These are phyloP conservation scores for Desmodus rotundus DNA, from an alignment of 2,113 vertebrate species.

Conservation along the genomic window DNA sequence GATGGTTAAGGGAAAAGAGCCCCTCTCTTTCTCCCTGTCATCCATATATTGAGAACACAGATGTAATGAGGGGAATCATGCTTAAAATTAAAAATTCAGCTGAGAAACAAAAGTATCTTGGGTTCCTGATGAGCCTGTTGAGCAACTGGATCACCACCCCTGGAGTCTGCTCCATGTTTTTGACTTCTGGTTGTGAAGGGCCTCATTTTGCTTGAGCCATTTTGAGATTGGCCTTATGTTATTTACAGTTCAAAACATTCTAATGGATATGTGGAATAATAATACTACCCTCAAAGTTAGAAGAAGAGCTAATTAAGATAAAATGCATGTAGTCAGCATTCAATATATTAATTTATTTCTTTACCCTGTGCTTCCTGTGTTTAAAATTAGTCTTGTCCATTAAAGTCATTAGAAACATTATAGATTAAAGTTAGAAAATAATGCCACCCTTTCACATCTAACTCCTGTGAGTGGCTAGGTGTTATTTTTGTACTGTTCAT, in stretches of 20 bases:
- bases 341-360: not conserved
- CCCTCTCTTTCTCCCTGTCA: not conserved
- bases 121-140: not conserved
- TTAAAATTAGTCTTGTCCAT: not conserved
- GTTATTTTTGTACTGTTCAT: not conserved
- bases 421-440: not conserved
- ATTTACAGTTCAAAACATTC: not conserved
- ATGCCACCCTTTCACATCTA: not conserved
- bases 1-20: not conserved
- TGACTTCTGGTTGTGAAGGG: not conserved
- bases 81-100: not conserved
- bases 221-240: not conserved
- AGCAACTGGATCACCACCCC: not conserved
- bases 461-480: not conserved
- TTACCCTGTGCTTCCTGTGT: not conserved
- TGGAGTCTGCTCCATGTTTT: not conserved
- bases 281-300: not conserved
- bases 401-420: not conserved
- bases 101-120: not conserved
- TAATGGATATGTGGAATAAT: not conserved
- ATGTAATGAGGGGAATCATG: not conserved
- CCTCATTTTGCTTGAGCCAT: not conserved
- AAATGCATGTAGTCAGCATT: not conserved
- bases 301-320: not conserved
- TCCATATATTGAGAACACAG: not conserved